Conservation (phyloP, 2,113 vertebrate genomes). For the Felis catus region DNA sequence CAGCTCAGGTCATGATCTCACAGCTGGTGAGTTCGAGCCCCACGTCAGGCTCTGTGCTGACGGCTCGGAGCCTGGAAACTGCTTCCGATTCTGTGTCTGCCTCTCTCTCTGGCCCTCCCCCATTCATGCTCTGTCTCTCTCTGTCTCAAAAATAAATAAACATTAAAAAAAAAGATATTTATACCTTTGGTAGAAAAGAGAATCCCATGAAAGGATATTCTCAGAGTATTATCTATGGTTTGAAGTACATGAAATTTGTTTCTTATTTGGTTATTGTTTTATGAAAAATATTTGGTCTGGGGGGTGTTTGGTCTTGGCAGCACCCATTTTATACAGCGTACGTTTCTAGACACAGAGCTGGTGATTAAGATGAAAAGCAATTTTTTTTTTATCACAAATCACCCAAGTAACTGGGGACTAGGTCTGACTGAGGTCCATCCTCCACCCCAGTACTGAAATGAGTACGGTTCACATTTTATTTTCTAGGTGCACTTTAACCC, state of each 20-base stretch:
- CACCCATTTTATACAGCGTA: background rate
- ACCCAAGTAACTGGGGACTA: background rate
- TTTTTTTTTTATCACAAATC: background rate
- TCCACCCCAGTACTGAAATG: background rate
- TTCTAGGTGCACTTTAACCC: background rate
- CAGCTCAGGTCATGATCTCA: too few species aligned
- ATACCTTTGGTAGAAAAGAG: background rate
- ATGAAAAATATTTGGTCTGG: background rate
- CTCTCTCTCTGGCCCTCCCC: too few species aligned
- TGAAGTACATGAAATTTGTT: background rate
- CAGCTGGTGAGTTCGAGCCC: too few species aligned
- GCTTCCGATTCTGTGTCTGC: too few species aligned
- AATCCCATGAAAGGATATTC: background rate
- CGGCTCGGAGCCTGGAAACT: too few species aligned
- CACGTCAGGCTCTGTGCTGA: too few species aligned
- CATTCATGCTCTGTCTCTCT: too few species aligned
- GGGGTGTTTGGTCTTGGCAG: background rate
- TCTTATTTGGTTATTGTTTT: background rate
- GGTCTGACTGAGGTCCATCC: background rate
- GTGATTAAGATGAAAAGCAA: background rate
- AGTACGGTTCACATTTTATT: background rate
- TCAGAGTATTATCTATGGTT: background rate
- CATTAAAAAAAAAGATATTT: background rate
- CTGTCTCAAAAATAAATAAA: too few species aligned
- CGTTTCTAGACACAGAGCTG: background rate